Conservation (phyloP, 2,797 vertebrate species). For the Eleutherodactylus coqui region DNA sequence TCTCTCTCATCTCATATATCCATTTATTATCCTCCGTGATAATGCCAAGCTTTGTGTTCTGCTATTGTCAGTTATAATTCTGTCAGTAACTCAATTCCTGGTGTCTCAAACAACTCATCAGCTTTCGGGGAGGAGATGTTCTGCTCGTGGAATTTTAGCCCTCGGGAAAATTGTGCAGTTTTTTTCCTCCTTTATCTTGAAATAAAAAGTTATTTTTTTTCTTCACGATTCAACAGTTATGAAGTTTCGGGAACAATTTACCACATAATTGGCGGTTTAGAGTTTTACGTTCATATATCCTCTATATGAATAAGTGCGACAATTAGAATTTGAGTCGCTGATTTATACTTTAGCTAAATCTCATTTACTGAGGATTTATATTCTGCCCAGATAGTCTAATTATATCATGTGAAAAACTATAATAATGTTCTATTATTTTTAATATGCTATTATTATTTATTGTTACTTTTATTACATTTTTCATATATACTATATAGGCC, state of each 20-base stretch:
- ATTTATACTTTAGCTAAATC: not conserved
- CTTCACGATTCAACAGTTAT: conserved; percentile 12
- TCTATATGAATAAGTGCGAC: not conserved
- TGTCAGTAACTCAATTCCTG: conserved; percentile 78
- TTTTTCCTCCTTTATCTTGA: conserved; percentile 28
- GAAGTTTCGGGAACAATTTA: conserved; percentile 9
- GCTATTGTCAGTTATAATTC: conserved; percentile 86
- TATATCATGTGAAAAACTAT: not conserved
- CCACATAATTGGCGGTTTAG: not conserved
- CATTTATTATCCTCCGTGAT: conserved; percentile 79
- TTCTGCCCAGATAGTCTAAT: not conserved
- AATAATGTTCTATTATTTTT: not conserved
- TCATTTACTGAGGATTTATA: not conserved
- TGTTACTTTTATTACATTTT: not conserved
- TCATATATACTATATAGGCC: no score
- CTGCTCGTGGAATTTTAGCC: conserved; percentile 76
- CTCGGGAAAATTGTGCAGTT: conserved; percentile 69
- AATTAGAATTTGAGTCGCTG: not conserved
- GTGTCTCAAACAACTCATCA: conserved; percentile 72
- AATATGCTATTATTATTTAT: not conserved
- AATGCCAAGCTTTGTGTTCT: conserved; percentile 55
- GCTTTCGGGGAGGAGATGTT: conserved; percentile 75
- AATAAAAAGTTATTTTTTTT: conserved; percentile 36
- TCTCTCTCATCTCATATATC: conserved; percentile 80
- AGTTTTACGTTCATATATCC: not conserved